phyloP scores from a whole-genome alignment of 1,140 invertebrate species.

The Camponotus floridanus region DNA sequence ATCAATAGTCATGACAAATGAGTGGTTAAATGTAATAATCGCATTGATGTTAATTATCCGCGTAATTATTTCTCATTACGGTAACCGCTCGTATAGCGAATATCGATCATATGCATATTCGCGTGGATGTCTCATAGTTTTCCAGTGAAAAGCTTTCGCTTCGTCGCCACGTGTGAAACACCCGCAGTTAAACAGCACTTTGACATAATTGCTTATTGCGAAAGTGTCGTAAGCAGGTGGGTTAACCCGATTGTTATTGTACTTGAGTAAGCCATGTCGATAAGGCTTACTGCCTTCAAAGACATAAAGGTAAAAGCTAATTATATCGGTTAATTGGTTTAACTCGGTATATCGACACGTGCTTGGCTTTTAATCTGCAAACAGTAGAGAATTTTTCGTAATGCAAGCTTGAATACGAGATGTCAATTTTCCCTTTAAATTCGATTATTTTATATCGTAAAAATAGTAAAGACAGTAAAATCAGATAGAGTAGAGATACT shows the following conservation, averaged over 20 bases:
- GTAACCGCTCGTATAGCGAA: not conserved
- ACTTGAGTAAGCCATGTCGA: constrained; percentile 45
- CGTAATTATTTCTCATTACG: constrained; percentile 49
- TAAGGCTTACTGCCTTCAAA: constrained; percentile 53
- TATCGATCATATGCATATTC: constrained; percentile 24
- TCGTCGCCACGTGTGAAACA: constrained; percentile 31
- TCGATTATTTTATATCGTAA: not conserved
- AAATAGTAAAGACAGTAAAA: not conserved
- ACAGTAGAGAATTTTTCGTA: not conserved
- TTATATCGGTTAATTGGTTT: constrained; percentile 65
- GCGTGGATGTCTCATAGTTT: constrained; percentile 15
- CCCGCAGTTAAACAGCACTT: constrained; percentile 48
- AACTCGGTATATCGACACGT: constrained; percentile 27
- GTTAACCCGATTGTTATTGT: constrained; percentile 61
- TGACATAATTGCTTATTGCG: constrained; percentile 68
- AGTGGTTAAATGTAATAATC: constrained; percentile 56
- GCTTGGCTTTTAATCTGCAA: not conserved
- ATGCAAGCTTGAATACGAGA: not conserved
- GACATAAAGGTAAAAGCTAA: constrained; percentile 60
- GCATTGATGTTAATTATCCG: constrained; percentile 49
- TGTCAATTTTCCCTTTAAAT: not conserved
- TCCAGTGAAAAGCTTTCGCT: constrained; percentile 12
- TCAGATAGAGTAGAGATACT: not conserved
- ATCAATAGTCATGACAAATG: constrained; percentile 55
- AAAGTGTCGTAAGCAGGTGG: constrained; percentile 61